These are phyloP conservation scores for Vandiemenella viatica DNA, from an alignment of 2,888 invertebrate genomes.

Conservation along the genomic window DNA sequence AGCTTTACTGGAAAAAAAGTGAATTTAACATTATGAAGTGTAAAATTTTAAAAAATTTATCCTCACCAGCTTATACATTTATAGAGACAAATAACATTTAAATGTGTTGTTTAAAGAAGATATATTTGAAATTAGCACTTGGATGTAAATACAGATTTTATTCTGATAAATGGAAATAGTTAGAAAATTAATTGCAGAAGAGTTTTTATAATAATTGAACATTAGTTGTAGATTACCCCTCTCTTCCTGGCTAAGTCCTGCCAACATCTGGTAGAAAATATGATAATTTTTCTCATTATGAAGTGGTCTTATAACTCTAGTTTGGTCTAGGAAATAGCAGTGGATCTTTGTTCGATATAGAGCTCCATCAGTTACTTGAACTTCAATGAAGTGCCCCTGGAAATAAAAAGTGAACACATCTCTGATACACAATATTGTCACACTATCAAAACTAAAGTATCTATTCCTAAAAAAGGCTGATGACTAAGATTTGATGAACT, in stretches of 20 bases:
- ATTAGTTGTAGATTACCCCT: conserved; percentile 39
- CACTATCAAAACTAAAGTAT: no score
- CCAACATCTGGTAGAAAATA: conserved; percentile 90
- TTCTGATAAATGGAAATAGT: no score
- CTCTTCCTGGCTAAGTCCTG: conserved; percentile 76
- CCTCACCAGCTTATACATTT: no score
- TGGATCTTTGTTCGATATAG: conserved; percentile 90
- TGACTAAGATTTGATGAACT: neutral
- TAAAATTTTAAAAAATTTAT: no score
- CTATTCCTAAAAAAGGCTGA: neutral
- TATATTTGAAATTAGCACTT: no score
- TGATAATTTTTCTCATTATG: conserved; percentile 88
- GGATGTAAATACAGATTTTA: no score
- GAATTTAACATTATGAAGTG: neutral
- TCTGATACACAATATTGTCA: no score
- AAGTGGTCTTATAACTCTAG: conserved; percentile 72
- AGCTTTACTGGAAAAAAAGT: conserved; percentile 44
- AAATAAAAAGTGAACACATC: no score
- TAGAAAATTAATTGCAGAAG: no score
- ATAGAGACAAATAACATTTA: no score
- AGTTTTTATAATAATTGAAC: no score
- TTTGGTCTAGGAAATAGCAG: conserved; percentile 89
- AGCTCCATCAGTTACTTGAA: conserved; percentile 88
- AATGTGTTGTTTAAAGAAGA: no score
- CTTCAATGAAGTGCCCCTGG: conserved; percentile 90